Percentiles rank a stretch among this genome's conserved stretches.
Evolutionary conservation across 2,113 vertebrate species (phyloP).

Genomic region (Lontra canadensis): DNA sequence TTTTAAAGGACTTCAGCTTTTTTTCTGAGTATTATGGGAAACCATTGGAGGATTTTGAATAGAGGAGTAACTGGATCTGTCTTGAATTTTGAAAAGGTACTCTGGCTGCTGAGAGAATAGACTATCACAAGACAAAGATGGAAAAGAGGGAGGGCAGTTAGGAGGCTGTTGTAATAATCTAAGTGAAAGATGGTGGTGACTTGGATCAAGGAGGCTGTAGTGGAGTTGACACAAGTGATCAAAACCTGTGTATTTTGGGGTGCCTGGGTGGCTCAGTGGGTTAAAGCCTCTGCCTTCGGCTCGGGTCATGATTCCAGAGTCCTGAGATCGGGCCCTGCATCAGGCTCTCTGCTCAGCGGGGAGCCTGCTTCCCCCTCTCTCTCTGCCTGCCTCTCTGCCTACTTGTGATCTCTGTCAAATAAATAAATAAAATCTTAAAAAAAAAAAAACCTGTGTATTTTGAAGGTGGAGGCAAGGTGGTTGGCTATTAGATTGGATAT

Average conservation of each 20-base stretch:
- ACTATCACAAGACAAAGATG: not conserved
- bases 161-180: not conserved
- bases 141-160: not conserved
- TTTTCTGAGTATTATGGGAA: not conserved
- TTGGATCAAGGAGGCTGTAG: not conserved
- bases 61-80: not conserved
- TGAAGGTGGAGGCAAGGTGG: not conserved
- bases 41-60: constrained; percentile 1
- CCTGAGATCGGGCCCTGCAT: too few relatives aligned
- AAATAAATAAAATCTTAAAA: too few relatives aligned
- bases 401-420: too few relatives aligned
- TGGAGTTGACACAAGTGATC: not conserved
- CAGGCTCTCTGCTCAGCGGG: too few relatives aligned
- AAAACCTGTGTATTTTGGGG: not conserved
- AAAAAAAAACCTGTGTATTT: not conserved
- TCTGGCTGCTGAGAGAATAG: not conserved
- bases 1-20: not conserved
- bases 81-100: constrained; percentile 10
- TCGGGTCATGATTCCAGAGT: too few relatives aligned
- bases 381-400: too few relatives aligned
- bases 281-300: too few relatives aligned
- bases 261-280: too few relatives aligned
- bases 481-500: not conserved
- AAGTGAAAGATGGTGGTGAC: not conserved
- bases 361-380: too few relatives aligned